Percentiles rank a stretch among this genome's conserved stretches.
Conservation (phyloP, 2,888 invertebrate species). For the Parapristionchus giblindavisi region DNA sequence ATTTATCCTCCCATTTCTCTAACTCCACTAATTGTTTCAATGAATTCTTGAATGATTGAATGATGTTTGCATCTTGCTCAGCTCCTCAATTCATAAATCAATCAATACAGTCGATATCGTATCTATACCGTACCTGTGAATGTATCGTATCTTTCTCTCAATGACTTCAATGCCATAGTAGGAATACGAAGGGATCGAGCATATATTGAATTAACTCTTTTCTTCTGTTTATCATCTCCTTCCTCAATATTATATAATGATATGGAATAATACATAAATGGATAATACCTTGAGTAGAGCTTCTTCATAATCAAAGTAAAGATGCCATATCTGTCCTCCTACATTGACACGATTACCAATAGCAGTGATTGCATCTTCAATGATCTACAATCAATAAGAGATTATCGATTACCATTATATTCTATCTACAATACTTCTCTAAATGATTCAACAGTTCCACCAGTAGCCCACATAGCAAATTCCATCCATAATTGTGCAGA, state of each 20-base stretch:
- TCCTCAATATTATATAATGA: neutral
- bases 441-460: neutral
- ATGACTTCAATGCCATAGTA: constrained; percentile 5
- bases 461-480: constrained; percentile 23
- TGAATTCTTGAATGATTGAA: constrained; percentile 21
- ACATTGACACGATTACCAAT: constrained; percentile 20
- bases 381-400: neutral
- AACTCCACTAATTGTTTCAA: constrained; percentile 37
- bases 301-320: constrained; percentile 31
- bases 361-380: constrained; percentile 25
- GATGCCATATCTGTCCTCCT: constrained; percentile 19
- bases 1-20: constrained; percentile 41
- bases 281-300: neutral
- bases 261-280: neutral
- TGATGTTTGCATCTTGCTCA: neutral
- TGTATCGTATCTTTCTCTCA: constrained; percentile 23
- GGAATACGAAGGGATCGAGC: constrained; percentile 20
- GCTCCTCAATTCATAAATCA: neutral
- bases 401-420: neutral
- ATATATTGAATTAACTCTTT: neutral
- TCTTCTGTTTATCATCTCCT: neutral
- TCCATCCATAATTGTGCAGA: constrained; percentile 1
- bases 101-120: neutral
- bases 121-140: constrained; percentile 1
- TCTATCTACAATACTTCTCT: too few relatives aligned